Evolutionary conservation across 2,797 vertebrate species (phyloP), one percentile per base, ranked within the genome.

Genomic region (Anguilla megastoma): DNA sequence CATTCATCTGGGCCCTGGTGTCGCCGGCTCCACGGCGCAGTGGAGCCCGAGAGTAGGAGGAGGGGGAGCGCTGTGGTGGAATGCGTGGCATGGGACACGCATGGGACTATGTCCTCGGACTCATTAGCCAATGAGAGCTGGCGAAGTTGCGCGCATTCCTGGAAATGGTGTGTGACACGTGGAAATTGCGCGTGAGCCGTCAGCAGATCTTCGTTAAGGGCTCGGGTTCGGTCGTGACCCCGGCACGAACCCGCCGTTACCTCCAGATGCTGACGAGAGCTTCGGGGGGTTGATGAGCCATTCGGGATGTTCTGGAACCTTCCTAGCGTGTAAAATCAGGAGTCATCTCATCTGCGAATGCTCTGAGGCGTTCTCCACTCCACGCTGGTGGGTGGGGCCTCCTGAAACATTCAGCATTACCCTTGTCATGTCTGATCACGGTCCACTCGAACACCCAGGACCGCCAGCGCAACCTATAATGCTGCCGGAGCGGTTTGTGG

Each of bases 241-340:
- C 45, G 10, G 87, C 36, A 60, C 85, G 88, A 85, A 76, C 85
- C 83, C 9, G 56, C 54, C 80, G 52, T 84, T 88, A 88, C 88
- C 86, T 86, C 87, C 90, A 90, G 87, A 87, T 91, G 90, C 91
- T 91, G 91, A 91, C 90, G 88, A 85, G 87, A 86, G 88, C 83
- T 82, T 90, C 87, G 87, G 58, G 80, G 48, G 60, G 80, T 88
- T 89, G 89, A 90, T 90, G 88, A 90, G 90, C 87, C 89, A 87
- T 91, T 83, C 54, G 60, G 86, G 71, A 87, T 87, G 50, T 88
- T 88, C 80, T 85, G 50, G 71, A 80, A 50, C 58, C 79, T 86
- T 86, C 85, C 74, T 48, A 30, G 76, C 87, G 52, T 86, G 50
- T 84, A 88, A 87, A 89, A 90, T 89, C 86, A 87, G 84, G 74